Evolutionary conservation across 1,140 invertebrate species (phyloP).

Genomic region (Zaprionus kolodkinae): DNA sequence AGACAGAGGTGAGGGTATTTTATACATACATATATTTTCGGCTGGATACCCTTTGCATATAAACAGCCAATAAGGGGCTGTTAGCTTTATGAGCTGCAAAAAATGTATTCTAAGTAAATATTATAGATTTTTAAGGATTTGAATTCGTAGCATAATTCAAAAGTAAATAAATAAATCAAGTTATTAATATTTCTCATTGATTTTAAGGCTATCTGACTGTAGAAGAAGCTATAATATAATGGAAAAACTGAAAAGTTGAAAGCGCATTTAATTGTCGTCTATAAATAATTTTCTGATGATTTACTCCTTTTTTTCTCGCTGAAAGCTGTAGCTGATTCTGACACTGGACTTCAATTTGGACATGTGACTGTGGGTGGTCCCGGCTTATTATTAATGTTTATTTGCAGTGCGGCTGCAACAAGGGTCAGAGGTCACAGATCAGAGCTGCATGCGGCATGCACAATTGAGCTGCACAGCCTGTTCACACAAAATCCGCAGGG

Average conservation of each 20-base stretch:
- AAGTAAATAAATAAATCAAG: too few relatives aligned
- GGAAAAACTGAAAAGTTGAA: too few relatives aligned
- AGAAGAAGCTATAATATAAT: too few relatives aligned
- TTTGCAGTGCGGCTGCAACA: constrained; percentile 3
- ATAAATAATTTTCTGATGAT: neutral
- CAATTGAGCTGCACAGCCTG: constrained; percentile 49
- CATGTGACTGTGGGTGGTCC: neutral
- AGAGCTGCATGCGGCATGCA: constrained; percentile 40
- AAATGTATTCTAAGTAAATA: too few relatives aligned
- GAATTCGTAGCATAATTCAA: too few relatives aligned
- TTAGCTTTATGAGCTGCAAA: too few relatives aligned
- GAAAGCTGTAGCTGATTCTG: neutral
- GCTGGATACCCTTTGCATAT: too few relatives aligned
- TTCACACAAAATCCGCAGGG: constrained; percentile 33
- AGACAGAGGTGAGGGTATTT: neutral
- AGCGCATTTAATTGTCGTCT: neutral
- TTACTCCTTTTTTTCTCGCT: neutral
- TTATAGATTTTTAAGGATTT: too few relatives aligned
- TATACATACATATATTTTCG: neutral
- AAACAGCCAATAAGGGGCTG: too few relatives aligned
- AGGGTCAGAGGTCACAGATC: constrained; percentile 1
- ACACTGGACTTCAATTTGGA: neutral
- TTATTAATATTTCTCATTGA: too few relatives aligned
- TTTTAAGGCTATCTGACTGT: too few relatives aligned
- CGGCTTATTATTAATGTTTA: constrained; percentile 16